A percentile compares a stretch with the other conserved stretches of the same genome.
phyloP scores from a whole-genome alignment of 2,888 invertebrate genomes.

The Microplitis deprimator region DNA sequence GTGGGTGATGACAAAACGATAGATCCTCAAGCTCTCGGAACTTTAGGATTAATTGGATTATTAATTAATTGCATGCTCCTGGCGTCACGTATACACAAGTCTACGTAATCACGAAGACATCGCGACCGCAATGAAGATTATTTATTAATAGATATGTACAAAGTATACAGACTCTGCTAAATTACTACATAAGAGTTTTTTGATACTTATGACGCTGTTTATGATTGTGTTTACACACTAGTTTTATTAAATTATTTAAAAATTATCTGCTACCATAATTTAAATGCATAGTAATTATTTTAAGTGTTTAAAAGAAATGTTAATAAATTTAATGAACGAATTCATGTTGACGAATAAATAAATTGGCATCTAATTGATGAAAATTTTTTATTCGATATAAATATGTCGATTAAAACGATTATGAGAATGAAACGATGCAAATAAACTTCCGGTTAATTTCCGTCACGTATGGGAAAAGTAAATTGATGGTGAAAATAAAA shows the following conservation, averaged over 20 bases:
- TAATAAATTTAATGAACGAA: no score
- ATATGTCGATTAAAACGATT: background rate
- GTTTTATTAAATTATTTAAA: conserved; percentile 15
- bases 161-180: conserved; percentile 55
- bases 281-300: no score
- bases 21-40: background rate
- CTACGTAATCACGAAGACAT: background rate
- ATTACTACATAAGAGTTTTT: background rate
- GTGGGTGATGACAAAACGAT: background rate
- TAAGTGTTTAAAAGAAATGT: background rate
- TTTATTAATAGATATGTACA: conserved; percentile 59
- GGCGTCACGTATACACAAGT: background rate
- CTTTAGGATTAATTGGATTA: background rate
- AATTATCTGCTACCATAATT: no score
- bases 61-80: background rate
- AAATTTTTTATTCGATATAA: background rate
- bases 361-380: background rate
- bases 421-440: background rate
- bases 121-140: conserved; percentile 11
- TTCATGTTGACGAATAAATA: background rate
- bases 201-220: background rate
- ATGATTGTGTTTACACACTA: background rate
- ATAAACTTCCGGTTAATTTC: background rate
- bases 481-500: background rate
- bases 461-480: background rate